phyloP scores from a whole-genome alignment of 2,888 invertebrate genomes.

The Aricia artaxerxes region DNA sequence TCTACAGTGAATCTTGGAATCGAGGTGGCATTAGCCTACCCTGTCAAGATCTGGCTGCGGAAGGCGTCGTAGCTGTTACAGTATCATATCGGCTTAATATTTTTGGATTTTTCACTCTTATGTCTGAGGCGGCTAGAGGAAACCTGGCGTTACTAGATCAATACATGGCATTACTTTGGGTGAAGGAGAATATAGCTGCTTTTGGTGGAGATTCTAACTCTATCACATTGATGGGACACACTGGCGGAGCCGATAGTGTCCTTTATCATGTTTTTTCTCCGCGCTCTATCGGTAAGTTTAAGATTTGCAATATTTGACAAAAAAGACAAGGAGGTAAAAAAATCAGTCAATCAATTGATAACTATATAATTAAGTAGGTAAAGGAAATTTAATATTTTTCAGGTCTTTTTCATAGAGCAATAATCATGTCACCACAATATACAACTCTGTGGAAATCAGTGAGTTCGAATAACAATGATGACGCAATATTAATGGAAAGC shows the following conservation, averaged over 20 bases:
- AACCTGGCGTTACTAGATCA: slow-evolving; percentile 94
- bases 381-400: slow-evolving; percentile 33
- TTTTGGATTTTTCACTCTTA: slow-evolving; percentile 84
- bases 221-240: slow-evolving; percentile 91
- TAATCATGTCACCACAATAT: slow-evolving; percentile 84
- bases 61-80: slow-evolving; percentile 85
- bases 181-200: slow-evolving; percentile 86
- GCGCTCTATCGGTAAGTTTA: slow-evolving; percentile 78
- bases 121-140: slow-evolving; percentile 82
- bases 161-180: slow-evolving; percentile 88
- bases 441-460: slow-evolving; percentile 58
- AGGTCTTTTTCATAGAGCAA: slow-evolving; percentile 84
- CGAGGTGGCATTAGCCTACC: slow-evolving; percentile 76
- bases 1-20: slow-evolving; percentile 84
- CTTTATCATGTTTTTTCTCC: slow-evolving; percentile 85
- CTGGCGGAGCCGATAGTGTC: slow-evolving; percentile 87
- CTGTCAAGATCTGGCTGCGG: slow-evolving; percentile 87
- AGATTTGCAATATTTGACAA: background rate
- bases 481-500: slow-evolving; percentile 60
- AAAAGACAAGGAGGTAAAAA: background rate
- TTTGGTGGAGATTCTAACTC: slow-evolving; percentile 90
- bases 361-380: background rate
- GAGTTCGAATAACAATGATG: slow-evolving; percentile 48
- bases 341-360: too few relatives aligned
- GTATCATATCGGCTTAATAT: slow-evolving; percentile 86